Percentiles rank a stretch among this genome's conserved stretches.
Evolutionary conservation across 2,797 vertebrate species (phyloP).

Genomic region (Rhynchotus rufescens): DNA sequence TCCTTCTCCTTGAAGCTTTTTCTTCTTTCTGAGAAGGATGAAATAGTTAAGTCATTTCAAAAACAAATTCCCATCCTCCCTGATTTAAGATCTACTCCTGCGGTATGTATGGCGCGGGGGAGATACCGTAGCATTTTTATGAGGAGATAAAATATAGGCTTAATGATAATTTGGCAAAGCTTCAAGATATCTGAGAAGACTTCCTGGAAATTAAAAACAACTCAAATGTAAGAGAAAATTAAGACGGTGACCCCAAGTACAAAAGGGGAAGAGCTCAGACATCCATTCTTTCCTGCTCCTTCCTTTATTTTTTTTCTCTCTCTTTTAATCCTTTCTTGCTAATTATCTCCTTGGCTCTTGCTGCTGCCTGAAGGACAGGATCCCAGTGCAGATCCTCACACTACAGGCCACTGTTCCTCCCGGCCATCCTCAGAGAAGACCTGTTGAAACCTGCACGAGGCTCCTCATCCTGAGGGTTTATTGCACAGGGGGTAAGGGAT

Average conservation of each 20-base stretch:
- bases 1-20: not conserved
- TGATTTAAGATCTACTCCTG: constrained; percentile 50
- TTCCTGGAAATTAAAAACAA: constrained; percentile 80
- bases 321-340: not conserved
- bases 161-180: constrained; percentile 75
- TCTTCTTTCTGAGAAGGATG: not conserved
- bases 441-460: not conserved
- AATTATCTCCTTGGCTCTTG: constrained; percentile 19
- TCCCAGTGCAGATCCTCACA: not conserved
- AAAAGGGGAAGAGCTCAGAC: constrained; percentile 63
- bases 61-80: constrained; percentile 58
- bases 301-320: not conserved
- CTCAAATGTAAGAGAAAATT: constrained; percentile 73
- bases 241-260: constrained; percentile 65
- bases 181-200: constrained; percentile 64
- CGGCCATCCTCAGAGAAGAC: not conserved
- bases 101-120: not conserved
- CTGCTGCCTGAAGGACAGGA: not conserved
- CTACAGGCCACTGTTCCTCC: not conserved
- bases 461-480: not conserved
- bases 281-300: constrained; percentile 28
- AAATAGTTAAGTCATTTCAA: constrained; percentile 61
- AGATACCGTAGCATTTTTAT: constrained; percentile 66
- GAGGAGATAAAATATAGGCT: constrained; percentile 72
- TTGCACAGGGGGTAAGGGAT: not conserved